phyloP scores from a whole-genome alignment of 2,888 invertebrate genomes.

The Pocota personata region DNA sequence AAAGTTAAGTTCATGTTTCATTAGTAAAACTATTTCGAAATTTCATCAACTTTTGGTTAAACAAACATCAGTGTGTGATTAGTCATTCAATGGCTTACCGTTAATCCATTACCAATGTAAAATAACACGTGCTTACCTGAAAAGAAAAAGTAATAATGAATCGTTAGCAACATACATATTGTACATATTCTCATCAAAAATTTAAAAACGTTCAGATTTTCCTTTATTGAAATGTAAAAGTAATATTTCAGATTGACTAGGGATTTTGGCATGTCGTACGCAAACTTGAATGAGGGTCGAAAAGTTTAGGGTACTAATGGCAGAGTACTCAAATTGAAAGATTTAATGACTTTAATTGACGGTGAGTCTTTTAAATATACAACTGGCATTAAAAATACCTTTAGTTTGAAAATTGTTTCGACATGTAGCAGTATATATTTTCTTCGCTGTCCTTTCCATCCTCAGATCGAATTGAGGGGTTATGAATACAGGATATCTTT shows the following conservation, averaged over 20 bases:
- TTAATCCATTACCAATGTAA: not conserved
- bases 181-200: not conserved
- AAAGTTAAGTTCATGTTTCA: too few relatives aligned
- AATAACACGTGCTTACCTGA: slow-evolving; percentile 32
- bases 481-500: too few relatives aligned
- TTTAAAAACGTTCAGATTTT: not conserved
- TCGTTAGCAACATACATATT: too few relatives aligned
- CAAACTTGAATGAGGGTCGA: not conserved
- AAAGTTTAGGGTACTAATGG: not conserved
- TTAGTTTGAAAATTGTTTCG: too few relatives aligned
- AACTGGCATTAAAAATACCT: not conserved
- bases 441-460: too few relatives aligned
- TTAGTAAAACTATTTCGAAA: not conserved
- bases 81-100: not conserved
- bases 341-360: not conserved
- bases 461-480: too few relatives aligned
- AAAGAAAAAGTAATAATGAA: not conserved
- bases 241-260: not conserved
- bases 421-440: too few relatives aligned
- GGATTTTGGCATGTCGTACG: not conserved
- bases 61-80: not conserved
- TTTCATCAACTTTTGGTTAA: not conserved
- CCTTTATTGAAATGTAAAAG: slow-evolving; percentile 2
- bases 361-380: not conserved
- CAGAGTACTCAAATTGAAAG: not conserved